Base-by-base conservation (phyloP, 2,888 invertebrate species). In the Eupithecia dodoneata region DNA sequence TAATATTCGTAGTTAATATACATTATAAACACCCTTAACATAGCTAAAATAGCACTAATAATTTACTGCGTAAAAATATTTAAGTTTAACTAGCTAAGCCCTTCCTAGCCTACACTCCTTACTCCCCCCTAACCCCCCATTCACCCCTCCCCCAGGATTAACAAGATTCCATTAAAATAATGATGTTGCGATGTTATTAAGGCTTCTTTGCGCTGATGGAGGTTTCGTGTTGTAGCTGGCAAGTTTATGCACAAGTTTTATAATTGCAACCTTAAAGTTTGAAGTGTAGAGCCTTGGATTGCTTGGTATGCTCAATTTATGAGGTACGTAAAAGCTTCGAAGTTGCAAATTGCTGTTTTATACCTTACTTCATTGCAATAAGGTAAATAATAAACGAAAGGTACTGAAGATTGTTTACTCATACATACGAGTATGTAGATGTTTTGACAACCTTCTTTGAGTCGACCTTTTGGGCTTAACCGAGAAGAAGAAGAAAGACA, bases 101-200 rank as follows among this genome's bases (percentile, higher is more conserved):
- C 44, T 66, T 18, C 44, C 69, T 66, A 65, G 59, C 52, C 69
- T 69, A 44, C 18, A 44, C 59, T 66, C 78, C 82, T 83, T 81
- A 81, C 84, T 79, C 79, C 76, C 73, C 59, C 63, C 49, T 73
- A 59, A 15, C 71, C 42, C 78, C 76, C 71, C 55, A 15, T 18
- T 55, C 15, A 73, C 75, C 42, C 66, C 75, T 55, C 76, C 77
- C 52, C 73, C 77, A 83, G 90, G 92, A 91, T 92, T 92, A 92
- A 90, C 90, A 87, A 86, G 92, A 91, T 92, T 90, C 91, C 89
- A 91, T 92, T 92, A 92, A 92, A 93, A 91, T 92, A 90, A 89
- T 90, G 89, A 89, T 88, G 86, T 87, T 85, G 86, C 82, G 81
- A 82, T 82, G 81, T 78, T 84, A 82, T 84, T 84, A 82, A 82